Evolutionary conservation across 2,113 vertebrate genomes (phyloP), one percentile per base, ranked within the genome.

Genomic region (Charadrius vociferus): DNA sequence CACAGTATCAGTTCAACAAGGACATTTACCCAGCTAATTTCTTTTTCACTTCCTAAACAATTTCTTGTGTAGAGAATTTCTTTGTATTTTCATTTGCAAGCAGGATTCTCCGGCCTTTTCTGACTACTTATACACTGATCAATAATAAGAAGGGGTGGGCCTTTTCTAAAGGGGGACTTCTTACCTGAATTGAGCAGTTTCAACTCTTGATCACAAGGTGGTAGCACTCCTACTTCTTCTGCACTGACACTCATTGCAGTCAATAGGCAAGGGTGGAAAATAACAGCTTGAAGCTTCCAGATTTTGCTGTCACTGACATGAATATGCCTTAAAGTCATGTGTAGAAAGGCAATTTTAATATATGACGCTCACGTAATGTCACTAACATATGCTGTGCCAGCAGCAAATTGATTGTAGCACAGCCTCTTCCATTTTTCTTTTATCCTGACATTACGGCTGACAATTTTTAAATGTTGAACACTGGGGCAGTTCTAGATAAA

Each of bases 271-370:
- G 20, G 3, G 14, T 1, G 0, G 7, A 8, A 80, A 93, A 72
- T 27, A 53, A 52, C 39, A 88, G 72, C 36, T 83, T 58, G 43
- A 80, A 68, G 30, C 20, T 66, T 58, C 26, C 68, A 66, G 45
- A 75, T 72, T 90, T 39, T 72, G 52, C 43, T 75, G 30, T 86
- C 30, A 4, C 58, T 89, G 72, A 78, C 68, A 70, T 32, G 34
- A 91, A 45, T 53, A 62, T 78, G n/a, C 50, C 84, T 91, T 86
- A 20, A 53, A 91, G 87, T 81, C 59, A 70, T n/a, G 19, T 34
- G 21, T 45, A 65, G 67, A 94, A 95, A 83, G 62, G 53, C 24
- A 94, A 52, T 86, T 93, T 91, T 86, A 86, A 84, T 89, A 73
- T 84, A 81, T 34, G 73, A 78, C 70, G 68, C 16, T 91, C 72